A percentile compares a stretch with the other conserved stretches of the same genome.
Evolutionary conservation across 2,888 invertebrate species (phyloP).

Genomic region (Seira musarum): DNA sequence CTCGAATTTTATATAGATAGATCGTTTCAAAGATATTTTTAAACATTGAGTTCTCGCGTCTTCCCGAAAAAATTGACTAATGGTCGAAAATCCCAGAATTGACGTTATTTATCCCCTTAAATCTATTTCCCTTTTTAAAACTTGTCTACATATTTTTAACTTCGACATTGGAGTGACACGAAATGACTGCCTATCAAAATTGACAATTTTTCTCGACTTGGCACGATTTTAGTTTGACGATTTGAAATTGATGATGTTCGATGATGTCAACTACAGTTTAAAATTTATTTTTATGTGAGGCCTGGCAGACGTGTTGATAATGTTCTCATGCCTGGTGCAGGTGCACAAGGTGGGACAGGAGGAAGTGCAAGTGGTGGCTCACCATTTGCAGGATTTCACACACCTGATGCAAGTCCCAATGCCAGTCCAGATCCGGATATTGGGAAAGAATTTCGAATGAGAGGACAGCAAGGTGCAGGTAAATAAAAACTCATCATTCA

Average conservation of each 20-base stretch:
- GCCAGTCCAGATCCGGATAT: constrained; percentile 81
- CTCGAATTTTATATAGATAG: too few relatives aligned
- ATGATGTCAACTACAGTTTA: constrained; percentile 43
- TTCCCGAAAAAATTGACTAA: too few relatives aligned
- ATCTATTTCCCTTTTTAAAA: too few relatives aligned
- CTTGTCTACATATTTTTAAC: too few relatives aligned
- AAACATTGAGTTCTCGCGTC: too few relatives aligned
- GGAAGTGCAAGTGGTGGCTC: constrained; percentile 44
- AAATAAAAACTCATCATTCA: constrained; percentile 73
- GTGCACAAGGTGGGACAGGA: constrained; percentile 72
- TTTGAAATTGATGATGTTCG: constrained; percentile 25
- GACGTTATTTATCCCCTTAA: too few relatives aligned
- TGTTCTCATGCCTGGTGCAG: constrained; percentile 78
- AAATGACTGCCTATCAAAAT: too few relatives aligned
- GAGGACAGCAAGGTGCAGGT: constrained; percentile 44
- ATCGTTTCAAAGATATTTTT: too few relatives aligned
- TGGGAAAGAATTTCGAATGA: constrained; percentile 65
- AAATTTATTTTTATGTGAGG: constrained; percentile 74
- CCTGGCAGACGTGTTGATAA: constrained; percentile 74
- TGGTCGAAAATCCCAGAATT: too few relatives aligned
- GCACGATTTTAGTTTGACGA: constrained; percentile 1
- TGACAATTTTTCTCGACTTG: constrained; percentile 38
- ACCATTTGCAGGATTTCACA: constrained; percentile 76
- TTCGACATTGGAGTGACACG: too few relatives aligned
- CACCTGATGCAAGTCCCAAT: constrained; percentile 88